phyloP scores from a whole-genome alignment of 2,113 vertebrate genomes.

The Neofelis nebulosa region DNA sequence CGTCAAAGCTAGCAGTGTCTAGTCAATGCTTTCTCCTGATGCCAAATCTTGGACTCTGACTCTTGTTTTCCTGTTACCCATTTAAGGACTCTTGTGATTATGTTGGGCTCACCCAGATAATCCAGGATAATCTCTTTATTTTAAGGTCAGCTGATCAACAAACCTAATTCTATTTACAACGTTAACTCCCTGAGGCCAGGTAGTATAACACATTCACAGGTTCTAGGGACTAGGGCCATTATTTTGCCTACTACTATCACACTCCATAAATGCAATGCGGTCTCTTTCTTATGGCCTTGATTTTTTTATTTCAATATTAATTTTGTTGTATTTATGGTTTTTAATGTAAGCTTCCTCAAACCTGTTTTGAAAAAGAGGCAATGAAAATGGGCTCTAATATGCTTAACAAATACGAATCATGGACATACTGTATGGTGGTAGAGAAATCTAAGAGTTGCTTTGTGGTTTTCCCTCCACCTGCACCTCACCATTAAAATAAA shows the following conservation, averaged over 20 bases:
- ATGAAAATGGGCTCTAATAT: not conserved
- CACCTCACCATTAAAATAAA: not conserved
- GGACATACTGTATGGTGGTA: not conserved
- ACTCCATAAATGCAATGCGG: not conserved
- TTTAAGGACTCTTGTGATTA: not conserved
- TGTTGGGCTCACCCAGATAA: not conserved
- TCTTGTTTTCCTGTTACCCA: not conserved
- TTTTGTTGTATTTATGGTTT: not conserved
- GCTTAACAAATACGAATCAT: not conserved
- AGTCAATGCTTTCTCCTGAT: not conserved
- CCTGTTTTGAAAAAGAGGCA: not conserved
- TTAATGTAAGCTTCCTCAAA: not conserved
- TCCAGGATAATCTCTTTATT: not conserved
- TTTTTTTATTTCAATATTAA: conserved; percentile 29
- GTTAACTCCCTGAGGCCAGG: not conserved
- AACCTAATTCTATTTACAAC: not conserved
- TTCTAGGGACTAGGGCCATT: not conserved
- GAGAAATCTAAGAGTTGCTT: not conserved
- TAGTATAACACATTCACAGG: too few relatives aligned
- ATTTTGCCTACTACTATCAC: not conserved
- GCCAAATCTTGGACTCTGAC: not conserved
- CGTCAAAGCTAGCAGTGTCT: not conserved
- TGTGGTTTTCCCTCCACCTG: not conserved
- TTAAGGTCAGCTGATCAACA: not conserved
- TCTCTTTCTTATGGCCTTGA: not conserved